phyloP scores from a whole-genome alignment of 1,140 invertebrate species.

The Pomacea maculata region DNA sequence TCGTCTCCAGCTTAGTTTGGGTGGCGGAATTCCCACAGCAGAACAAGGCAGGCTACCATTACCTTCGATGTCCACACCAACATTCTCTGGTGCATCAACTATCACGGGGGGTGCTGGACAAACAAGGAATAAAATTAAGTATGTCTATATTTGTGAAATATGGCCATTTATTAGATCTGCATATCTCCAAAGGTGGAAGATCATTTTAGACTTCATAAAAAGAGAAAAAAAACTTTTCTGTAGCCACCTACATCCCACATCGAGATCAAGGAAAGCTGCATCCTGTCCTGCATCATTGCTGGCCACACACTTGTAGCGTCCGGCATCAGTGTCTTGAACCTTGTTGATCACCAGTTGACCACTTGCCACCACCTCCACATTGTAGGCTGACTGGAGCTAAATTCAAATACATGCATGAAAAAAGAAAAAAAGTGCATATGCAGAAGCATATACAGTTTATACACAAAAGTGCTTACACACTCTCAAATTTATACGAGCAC shows the following conservation, averaged over 20 bases:
- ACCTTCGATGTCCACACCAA: conserved; percentile 64
- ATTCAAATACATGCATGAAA: conserved; percentile 9
- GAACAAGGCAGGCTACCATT: conserved; percentile 62
- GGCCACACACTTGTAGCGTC: conserved; percentile 66
- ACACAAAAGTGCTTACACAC: no score
- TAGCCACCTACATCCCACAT: conserved; percentile 66
- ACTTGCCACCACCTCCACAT: conserved; percentile 49
- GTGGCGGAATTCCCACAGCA: conserved; percentile 58
- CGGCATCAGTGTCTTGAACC: conserved; percentile 57
- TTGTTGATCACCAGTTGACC: conserved; percentile 56
- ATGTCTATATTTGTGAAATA: no score
- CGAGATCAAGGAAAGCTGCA: conserved; percentile 53
- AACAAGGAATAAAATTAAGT: neutral
- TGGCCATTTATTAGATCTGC: no score
- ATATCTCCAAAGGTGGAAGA: no score
- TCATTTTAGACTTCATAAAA: no score
- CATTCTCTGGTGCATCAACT: conserved; percentile 53
- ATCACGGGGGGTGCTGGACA: conserved; percentile 63
- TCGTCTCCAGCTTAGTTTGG: conserved; percentile 61
- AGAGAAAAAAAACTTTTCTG: no score
- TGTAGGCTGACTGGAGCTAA: conserved; percentile 57
- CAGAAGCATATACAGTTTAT: no score
- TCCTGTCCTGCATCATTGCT: conserved; percentile 66
- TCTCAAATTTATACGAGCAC: no score
- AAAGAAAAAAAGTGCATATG: no score